A percentile compares a stretch with the other conserved stretches of the same genome.
Evolutionary conservation across 1,140 invertebrate species (phyloP).

Genomic region (Hirudo medicinalis): DNA sequence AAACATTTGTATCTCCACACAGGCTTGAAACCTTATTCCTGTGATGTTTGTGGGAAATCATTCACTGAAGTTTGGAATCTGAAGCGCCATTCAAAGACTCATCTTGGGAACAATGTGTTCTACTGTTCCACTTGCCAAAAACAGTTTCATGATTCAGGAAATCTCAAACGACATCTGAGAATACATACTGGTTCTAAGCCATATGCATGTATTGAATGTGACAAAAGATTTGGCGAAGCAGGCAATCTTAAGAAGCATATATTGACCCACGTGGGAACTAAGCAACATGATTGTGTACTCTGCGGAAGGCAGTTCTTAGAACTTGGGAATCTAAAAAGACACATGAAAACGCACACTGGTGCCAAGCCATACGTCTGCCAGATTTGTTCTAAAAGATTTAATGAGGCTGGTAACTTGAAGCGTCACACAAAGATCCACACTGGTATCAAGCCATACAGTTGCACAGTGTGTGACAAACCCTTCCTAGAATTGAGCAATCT

Average conservation of each 20-base stretch:
- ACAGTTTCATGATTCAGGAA: conserved; percentile 10
- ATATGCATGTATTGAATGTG: conserved; percentile 98
- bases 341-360: conserved; percentile 85
- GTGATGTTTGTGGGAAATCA: conserved; percentile 69
- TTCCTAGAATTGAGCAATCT: conserved; percentile 49
- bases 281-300: conserved; percentile 27
- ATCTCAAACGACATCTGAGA: conserved; percentile 15
- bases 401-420: conserved; percentile 98
- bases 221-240: conserved; percentile 93
- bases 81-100: conserved; percentile 13
- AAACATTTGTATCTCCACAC: conserved; percentile 45
- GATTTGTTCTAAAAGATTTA: conserved; percentile 60
- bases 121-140: conserved; percentile 14
- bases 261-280: conserved; percentile 60
- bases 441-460: conserved; percentile 96
- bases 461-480: conserved; percentile 83
- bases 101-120: conserved; percentile 13
- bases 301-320: conserved; percentile 83
- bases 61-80: conserved; percentile 16
- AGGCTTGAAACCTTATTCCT: conserved; percentile 73
- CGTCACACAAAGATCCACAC: conserved; percentile 99
- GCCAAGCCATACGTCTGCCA: conserved; percentile 56
- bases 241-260: conserved; percentile 97
- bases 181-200: conserved; percentile 16
- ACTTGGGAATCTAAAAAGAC: conserved; percentile 54